Conservation (phyloP, 2,797 vertebrate species). For the Anguilla pacifica region DNA sequence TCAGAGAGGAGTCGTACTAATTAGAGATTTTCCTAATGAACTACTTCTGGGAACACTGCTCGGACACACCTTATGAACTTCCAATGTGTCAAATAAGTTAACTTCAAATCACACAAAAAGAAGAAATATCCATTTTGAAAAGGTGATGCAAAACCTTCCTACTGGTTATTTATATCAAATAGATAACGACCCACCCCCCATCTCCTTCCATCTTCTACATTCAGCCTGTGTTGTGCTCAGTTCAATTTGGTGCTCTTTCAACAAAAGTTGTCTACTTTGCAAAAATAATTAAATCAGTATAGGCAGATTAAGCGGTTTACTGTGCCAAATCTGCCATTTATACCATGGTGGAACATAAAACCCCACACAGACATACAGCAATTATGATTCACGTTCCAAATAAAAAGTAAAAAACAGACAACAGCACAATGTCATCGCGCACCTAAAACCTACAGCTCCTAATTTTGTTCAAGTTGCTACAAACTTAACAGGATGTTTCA, state of each 20-base stretch:
- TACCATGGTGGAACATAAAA: background rate
- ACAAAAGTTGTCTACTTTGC: background rate
- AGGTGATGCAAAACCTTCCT: conserved; percentile 22
- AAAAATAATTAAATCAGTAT: conserved; percentile 29
- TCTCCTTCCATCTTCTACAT: background rate
- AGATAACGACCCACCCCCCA: background rate
- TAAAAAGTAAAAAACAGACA: background rate
- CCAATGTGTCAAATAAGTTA: background rate
- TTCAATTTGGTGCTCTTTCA: conserved; percentile 29
- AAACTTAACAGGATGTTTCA: conserved; percentile 12
- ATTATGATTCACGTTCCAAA: background rate
- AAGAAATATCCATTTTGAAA: conserved; percentile 5
- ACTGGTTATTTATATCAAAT: conserved; percentile 28
- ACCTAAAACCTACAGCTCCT: background rate
- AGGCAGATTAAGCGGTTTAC: conserved; percentile 21
- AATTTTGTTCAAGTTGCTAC: background rate
- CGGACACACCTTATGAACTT: background rate
- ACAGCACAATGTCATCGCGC: background rate
- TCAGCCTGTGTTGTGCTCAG: conserved; percentile 28
- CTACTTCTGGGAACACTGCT: conserved; percentile 2
- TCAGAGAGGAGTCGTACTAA: conserved; percentile 14
- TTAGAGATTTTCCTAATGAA: background rate
- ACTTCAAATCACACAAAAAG: conserved; percentile 23
- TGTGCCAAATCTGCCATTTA: background rate
- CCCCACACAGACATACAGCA: background rate